Percentiles rank a stretch among this genome's conserved stretches.
Evolutionary conservation across 2,797 vertebrate species (phyloP).

Genomic region (Chelon auratus): DNA sequence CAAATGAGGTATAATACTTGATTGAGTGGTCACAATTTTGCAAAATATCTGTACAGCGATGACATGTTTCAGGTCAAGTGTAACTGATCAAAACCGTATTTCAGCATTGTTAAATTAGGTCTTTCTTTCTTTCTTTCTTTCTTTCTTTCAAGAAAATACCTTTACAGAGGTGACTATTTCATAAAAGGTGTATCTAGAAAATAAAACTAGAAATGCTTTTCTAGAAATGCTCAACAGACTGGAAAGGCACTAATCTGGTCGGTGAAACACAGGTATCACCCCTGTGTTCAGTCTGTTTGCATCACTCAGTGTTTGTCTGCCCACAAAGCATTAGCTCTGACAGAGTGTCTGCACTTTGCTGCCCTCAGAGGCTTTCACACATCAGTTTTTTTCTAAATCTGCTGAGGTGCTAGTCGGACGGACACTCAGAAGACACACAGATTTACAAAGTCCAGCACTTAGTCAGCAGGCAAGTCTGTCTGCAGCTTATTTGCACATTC

Average conservation of each 20-base stretch:
- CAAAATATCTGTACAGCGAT: too few relatives aligned
- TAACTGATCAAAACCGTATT: too few relatives aligned
- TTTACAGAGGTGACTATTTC: too few relatives aligned
- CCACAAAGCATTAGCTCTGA: slow-evolving; percentile 22
- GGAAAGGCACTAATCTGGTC: slow-evolving; percentile 3
- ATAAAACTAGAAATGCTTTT: too few relatives aligned
- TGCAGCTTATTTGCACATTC: slow-evolving; percentile 23
- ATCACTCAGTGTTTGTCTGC: slow-evolving; percentile 32
- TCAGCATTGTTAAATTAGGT: too few relatives aligned
- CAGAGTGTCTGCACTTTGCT: slow-evolving; percentile 21
- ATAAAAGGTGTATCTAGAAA: too few relatives aligned
- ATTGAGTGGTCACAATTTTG: too few relatives aligned
- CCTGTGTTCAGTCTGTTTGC: slow-evolving; percentile 34
- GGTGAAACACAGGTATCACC: slow-evolving; percentile 9
- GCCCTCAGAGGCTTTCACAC: slow-evolving; percentile 30
- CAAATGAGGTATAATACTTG: too few relatives aligned
- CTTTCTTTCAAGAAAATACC: too few relatives aligned
- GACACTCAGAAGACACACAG: slow-evolving; percentile 7
- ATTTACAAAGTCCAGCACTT: slow-evolving; percentile 20
- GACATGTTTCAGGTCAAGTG: too few relatives aligned
- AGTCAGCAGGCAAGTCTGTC: background rate
- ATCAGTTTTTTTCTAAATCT: slow-evolving; percentile 31
- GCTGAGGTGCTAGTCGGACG: slow-evolving; percentile 32
- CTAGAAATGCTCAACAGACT: too few relatives aligned
- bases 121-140: too few relatives aligned